These are phyloP conservation scores for Apteryx owenii DNA, from an alignment of 2,113 vertebrate genomes.

Conservation along the genomic window DNA sequence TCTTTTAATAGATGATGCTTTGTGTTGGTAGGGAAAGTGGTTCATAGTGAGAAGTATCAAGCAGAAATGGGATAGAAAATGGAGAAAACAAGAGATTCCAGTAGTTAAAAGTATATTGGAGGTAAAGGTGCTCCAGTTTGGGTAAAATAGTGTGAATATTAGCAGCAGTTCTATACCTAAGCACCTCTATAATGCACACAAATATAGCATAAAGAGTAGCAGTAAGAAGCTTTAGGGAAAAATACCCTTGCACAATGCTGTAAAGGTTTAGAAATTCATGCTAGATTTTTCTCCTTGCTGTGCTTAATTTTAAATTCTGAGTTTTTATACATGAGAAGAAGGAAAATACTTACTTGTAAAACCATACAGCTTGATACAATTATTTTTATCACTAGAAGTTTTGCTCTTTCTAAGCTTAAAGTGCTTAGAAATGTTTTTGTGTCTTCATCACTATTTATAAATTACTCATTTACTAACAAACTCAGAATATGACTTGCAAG, in stretches of 20 bases:
- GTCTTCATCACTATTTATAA: not conserved
- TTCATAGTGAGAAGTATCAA: slow-evolving; percentile 10
- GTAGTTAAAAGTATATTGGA: slow-evolving; percentile 32
- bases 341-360: slow-evolving; percentile 42
- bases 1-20: slow-evolving; percentile 9
- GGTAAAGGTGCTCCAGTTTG: slow-evolving; percentile 17
- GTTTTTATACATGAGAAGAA: slow-evolving; percentile 51
- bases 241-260: slow-evolving; percentile 16
- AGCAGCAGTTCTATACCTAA: not conserved
- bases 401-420: not conserved
- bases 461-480: not conserved
- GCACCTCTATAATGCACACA: not conserved
- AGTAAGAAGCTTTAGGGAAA: slow-evolving; percentile 51
- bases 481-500: not conserved
- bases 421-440: not conserved
- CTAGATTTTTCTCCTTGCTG: slow-evolving; percentile 43
- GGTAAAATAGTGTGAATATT: not conserved
- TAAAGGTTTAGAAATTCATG: slow-evolving; percentile 55
- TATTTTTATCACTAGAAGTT: not conserved
- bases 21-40: not conserved
- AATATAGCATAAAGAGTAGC: slow-evolving; percentile 52
- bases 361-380: not conserved
- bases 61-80: slow-evolving; percentile 33
- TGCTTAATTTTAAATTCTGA: slow-evolving; percentile 66
- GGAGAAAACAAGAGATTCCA: slow-evolving; percentile 38